Evolutionary conservation across 2,888 invertebrate genomes (phyloP).

Genomic region (Rhamnusium bicolor): DNA sequence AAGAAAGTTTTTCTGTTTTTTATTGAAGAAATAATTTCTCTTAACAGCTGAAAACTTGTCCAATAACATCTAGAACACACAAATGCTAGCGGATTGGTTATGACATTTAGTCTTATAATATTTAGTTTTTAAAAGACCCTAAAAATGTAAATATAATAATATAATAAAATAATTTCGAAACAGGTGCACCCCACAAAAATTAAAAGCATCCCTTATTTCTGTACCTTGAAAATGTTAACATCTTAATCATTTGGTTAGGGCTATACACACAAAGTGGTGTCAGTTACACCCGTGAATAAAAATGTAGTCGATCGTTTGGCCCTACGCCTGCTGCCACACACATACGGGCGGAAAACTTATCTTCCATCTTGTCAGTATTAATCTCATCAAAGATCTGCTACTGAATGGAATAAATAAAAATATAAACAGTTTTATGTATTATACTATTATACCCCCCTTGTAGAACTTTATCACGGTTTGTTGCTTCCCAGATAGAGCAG

Average conservation of each 20-base stretch:
- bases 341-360: slow-evolving; percentile 33
- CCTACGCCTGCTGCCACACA: slow-evolving; percentile 18
- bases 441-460: slow-evolving; percentile 11
- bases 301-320: neutral
- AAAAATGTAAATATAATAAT: too few relatives aligned
- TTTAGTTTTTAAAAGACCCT: too few relatives aligned
- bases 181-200: neutral
- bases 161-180: too few relatives aligned
- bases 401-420: slow-evolving; percentile 29
- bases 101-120: too few relatives aligned
- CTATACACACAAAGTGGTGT: neutral
- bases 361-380: slow-evolving; percentile 28
- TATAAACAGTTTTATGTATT: slow-evolving; percentile 22
- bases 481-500: slow-evolving; percentile 15
- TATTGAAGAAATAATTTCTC: too few relatives aligned
- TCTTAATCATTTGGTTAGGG: neutral
- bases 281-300: neutral
- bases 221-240: neutral
- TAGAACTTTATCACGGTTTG: slow-evolving; percentile 19
- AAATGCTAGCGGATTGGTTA: too few relatives aligned
- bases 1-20: too few relatives aligned
- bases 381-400: slow-evolving; percentile 31
- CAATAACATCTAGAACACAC: too few relatives aligned
- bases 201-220: neutral
- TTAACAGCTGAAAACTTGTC: too few relatives aligned